phyloP scores from a whole-genome alignment of 2,888 invertebrate genomes.

The Caenorhabditis japonica region DNA sequence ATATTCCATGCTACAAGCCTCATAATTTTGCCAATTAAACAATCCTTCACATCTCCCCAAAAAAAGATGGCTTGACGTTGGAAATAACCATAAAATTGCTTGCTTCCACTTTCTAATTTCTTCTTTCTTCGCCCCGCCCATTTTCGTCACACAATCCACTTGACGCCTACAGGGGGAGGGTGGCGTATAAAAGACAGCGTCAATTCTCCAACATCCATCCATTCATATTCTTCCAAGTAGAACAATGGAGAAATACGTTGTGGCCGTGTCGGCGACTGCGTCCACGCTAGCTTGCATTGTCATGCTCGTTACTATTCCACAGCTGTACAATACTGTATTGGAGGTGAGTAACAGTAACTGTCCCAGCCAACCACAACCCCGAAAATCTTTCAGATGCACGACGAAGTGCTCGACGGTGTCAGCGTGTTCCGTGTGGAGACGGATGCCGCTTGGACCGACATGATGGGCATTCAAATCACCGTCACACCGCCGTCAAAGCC shows the following conservation, averaged over 20 bases:
- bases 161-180: conserved; percentile 30
- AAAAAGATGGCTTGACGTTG: no score
- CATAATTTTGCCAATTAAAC: no score
- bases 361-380: no score
- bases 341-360: conserved; percentile 45
- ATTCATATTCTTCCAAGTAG: background rate
- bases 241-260: conserved; percentile 62
- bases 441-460: conserved; percentile 73
- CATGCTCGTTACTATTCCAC: conserved; percentile 71
- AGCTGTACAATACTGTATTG: conserved; percentile 71
- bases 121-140: background rate
- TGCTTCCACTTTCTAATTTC: no score
- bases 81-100: no score
- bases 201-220: conserved; percentile 7
- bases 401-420: conserved; percentile 59
- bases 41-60: no score
- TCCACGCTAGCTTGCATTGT: conserved; percentile 67
- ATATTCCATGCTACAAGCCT: no score
- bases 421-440: conserved; percentile 72
- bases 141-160: conserved; percentile 12
- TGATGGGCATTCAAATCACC: conserved; percentile 74
- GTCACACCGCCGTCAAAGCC: conserved; percentile 73
- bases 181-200: conserved; percentile 27
- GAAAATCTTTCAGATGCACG: conserved; percentile 35
- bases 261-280: conserved; percentile 62